Evolutionary conservation across 2,797 vertebrate species (phyloP).

Genomic region (Myripristis jacobus): DNA sequence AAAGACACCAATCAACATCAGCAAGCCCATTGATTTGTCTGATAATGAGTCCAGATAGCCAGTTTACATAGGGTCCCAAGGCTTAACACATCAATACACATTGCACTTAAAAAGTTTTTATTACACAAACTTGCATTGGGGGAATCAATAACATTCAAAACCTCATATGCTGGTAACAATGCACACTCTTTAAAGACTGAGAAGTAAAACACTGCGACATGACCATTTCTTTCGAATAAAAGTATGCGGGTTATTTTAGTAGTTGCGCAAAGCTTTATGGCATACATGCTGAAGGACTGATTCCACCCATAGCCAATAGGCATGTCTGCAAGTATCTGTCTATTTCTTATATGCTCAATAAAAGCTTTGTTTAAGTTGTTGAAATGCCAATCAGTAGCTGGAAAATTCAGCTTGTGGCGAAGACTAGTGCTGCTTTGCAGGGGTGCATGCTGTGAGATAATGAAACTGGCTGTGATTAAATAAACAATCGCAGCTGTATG

Average conservation of each 20-base stretch:
- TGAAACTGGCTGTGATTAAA: not conserved
- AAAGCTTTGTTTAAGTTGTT: not conserved
- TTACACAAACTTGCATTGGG: constrained; percentile 31
- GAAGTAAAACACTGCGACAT: not conserved
- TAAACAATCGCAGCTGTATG: not conserved
- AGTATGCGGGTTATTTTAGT: not conserved
- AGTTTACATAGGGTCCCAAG: constrained; percentile 48
- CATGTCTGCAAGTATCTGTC: not conserved
- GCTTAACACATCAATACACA: constrained; percentile 55
- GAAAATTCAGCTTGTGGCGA: not conserved
- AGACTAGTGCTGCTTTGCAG: not conserved
- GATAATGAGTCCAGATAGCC: constrained; percentile 70
- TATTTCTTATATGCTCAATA: not conserved
- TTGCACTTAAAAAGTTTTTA: constrained; percentile 56
- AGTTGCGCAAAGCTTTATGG: not conserved
- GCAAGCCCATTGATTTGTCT: constrained; percentile 60
- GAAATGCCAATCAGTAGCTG: not conserved
- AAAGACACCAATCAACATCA: constrained; percentile 69
- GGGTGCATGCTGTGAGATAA: not conserved
- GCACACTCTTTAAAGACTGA: constrained; percentile 10
- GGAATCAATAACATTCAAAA: constrained; percentile 17
- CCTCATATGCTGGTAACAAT: constrained; percentile 5
- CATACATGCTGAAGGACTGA: not conserved
- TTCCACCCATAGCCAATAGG: not conserved
- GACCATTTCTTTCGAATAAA: not conserved